Conservation (phyloP, 2,888 invertebrate species). For the Drosophila demipolita region DNA sequence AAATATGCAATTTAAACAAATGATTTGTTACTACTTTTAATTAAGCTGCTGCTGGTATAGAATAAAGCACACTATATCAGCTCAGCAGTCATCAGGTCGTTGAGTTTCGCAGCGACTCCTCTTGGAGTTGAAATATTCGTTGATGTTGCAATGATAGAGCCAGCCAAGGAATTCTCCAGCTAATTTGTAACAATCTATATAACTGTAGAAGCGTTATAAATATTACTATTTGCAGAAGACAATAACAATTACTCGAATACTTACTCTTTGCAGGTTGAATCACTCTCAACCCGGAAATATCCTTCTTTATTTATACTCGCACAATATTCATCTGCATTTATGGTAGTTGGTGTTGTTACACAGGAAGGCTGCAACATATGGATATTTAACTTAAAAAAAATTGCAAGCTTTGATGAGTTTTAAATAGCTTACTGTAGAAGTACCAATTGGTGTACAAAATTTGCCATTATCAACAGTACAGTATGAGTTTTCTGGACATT, state of each 20-base stretch:
- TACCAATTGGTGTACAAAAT: slow-evolving; percentile 44
- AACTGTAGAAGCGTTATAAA: slow-evolving; percentile 32
- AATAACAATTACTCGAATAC: slow-evolving; percentile 7
- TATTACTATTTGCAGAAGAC: neutral
- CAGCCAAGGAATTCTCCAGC: slow-evolving; percentile 56
- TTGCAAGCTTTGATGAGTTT: neutral
- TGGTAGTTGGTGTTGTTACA: neutral
- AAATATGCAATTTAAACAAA: neutral
- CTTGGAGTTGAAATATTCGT: slow-evolving; percentile 51
- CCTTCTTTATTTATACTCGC: slow-evolving; percentile 39
- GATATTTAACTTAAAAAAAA: neutral
- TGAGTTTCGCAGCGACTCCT: slow-evolving; percentile 18
- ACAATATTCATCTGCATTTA: slow-evolving; percentile 42
- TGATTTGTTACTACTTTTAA: neutral
- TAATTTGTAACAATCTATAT: slow-evolving; percentile 55
- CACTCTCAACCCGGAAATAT: slow-evolving; percentile 50
- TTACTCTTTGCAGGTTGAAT: slow-evolving; percentile 66
- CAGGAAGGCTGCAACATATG: slow-evolving; percentile 44
- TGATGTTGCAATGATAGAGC: slow-evolving; percentile 48
- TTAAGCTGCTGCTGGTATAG: neutral
- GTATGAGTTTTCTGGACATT: slow-evolving; percentile 40
- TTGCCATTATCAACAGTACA: slow-evolving; percentile 38
- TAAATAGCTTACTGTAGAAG: slow-evolving; percentile 35
- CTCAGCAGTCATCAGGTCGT: slow-evolving; percentile 42
- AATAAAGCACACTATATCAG: neutral